Evolutionary conservation across 2,888 invertebrate species (phyloP), one percentile per base, ranked within the genome.

Genomic region (Onthophagus sagittarius): DNA sequence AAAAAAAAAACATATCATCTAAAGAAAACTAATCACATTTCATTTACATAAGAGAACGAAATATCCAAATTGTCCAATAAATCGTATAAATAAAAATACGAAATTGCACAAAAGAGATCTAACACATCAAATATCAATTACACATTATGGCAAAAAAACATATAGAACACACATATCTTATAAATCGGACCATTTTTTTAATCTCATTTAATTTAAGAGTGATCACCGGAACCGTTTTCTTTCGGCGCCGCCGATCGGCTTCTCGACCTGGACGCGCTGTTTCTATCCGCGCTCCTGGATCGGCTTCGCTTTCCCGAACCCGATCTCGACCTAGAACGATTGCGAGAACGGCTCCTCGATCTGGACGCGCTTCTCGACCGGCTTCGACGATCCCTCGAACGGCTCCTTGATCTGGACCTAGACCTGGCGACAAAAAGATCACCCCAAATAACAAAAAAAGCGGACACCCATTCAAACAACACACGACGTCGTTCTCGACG

Each of bases 361-460:
- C 84, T 81, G 7, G 85, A 85, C 72, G 83, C 83, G 78, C 85
- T 85, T 69, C 85, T 79, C 3, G 84, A 84, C 15, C 85, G 84
- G 73, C 82, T 84, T 13, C 85, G 80, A 63, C 85, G 84, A 76
- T 85, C 85, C 63, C 84, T 83, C 5, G 85, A 85, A 74, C 85
- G 83, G 77, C 85, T 85, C 73, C 85, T 81, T 13, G 85, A 85
- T 75, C 85, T 83, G 75, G 84, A 83, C 76, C 84, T 81, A 71
- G 82, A 82, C 76, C 83, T 83, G 81, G 39, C 77, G 78, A 78
- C 53, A 75, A 64, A 75, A 70, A 67, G 23, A 23, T 32, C 15
- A 32, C 6, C 39, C 39, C 39, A 53, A 53, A 53, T 53, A 53
- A 53, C 39, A 53, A 23, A 23, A 23, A 23, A 23, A 23, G 23